Percentiles rank a stretch among this genome's conserved stretches.
phyloP scores from a whole-genome alignment of 2,888 invertebrate species.

The Cenopis cana region DNA sequence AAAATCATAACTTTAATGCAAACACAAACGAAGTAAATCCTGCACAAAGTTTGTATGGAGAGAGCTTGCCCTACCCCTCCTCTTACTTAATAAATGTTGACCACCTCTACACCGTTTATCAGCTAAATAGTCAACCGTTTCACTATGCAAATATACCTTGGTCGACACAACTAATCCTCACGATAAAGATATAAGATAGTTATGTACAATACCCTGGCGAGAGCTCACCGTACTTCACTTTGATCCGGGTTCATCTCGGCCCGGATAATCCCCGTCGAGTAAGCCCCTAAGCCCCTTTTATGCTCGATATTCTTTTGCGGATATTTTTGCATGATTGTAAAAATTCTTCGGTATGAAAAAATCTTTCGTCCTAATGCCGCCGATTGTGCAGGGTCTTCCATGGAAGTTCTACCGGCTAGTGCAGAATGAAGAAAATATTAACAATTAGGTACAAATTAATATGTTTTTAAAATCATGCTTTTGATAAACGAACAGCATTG shows the following conservation, averaged over 20 bases:
- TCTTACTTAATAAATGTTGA: background rate
- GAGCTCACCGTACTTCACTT: conserved; percentile 22
- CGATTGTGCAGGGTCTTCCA: background rate
- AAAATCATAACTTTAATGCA: too few relatives aligned
- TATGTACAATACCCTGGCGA: background rate
- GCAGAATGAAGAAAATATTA: background rate
- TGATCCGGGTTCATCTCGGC: conserved; percentile 28
- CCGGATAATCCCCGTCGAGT: conserved; percentile 28
- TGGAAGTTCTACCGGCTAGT: background rate
- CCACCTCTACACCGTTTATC: background rate
- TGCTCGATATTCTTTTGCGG: background rate
- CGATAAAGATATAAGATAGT: conserved; percentile 13
- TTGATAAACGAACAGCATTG: background rate
- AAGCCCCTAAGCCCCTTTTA: conserved; percentile 24
- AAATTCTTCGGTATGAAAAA: background rate
- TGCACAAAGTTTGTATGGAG: too few relatives aligned
- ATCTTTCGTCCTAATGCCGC: background rate
- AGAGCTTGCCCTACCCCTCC: too few relatives aligned
- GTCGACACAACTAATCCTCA: conserved; percentile 13
- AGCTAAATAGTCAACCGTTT: background rate
- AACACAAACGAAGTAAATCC: too few relatives aligned
- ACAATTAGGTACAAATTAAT: background rate
- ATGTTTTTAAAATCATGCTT: background rate
- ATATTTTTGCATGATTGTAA: conserved; percentile 11
- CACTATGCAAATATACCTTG: background rate